Conservation (phyloP, 2,797 vertebrate genomes). For the Glossophaga mutica region DNA sequence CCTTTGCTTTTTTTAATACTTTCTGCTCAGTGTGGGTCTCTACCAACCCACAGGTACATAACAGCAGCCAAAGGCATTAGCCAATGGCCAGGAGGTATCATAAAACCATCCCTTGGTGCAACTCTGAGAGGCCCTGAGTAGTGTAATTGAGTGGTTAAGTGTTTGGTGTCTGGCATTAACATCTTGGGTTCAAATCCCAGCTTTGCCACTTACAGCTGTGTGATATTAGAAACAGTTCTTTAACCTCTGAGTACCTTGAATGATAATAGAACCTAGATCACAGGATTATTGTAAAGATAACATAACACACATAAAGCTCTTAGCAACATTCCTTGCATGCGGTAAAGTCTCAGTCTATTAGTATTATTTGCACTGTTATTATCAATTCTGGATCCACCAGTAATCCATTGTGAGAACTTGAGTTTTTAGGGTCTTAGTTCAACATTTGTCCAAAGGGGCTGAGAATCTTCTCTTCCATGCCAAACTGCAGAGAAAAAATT, state of each 20-base stretch:
- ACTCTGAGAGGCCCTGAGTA: background rate
- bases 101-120: background rate
- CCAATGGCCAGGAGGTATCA: background rate
- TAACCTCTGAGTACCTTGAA: background rate
- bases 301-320: background rate
- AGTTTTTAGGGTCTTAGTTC: background rate
- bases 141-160: background rate
- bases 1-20: background rate
- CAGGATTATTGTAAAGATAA: background rate
- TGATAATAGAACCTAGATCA: background rate
- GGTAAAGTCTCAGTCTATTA: background rate
- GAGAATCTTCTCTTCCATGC: background rate
- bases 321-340: background rate
- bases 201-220: background rate
- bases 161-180: background rate
- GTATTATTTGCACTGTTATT: background rate
- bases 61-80: background rate
- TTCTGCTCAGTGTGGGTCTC: background rate
- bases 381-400: background rate
- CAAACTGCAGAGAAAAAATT: background rate
- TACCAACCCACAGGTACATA: background rate
- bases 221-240: background rate
- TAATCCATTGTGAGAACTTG: background rate
- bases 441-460: background rate
- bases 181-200: background rate